Evolutionary conservation across 2,888 invertebrate genomes (phyloP).

Genomic region (Yponomeuta plumbellus): DNA sequence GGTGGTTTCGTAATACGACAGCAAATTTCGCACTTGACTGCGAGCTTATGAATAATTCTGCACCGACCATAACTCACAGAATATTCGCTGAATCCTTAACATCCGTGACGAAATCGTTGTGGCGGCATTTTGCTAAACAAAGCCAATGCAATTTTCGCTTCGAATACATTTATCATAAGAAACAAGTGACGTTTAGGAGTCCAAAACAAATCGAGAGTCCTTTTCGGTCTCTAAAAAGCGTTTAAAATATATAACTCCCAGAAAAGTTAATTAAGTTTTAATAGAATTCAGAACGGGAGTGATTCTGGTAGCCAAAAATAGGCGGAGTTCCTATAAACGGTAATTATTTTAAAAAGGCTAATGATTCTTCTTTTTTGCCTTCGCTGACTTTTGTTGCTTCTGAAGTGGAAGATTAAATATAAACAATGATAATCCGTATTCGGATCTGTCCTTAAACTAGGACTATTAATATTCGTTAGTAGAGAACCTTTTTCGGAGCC

Average conservation of each 20-base stretch:
- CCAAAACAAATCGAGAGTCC: constrained; percentile 71
- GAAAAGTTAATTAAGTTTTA: constrained; percentile 77
- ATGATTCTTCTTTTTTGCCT: constrained; percentile 53
- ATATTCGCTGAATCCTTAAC: constrained; percentile 1
- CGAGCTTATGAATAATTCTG: constrained; percentile 15
- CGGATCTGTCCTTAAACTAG: constrained; percentile 13
- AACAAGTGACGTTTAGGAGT: constrained; percentile 72
- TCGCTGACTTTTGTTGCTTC: constrained; percentile 38
- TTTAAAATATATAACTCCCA: constrained; percentile 63
- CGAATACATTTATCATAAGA: constrained; percentile 69
- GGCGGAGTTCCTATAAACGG: constrained; percentile 74
- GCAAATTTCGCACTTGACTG: constrained; percentile 11
- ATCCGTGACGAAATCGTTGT: constrained; percentile 33
- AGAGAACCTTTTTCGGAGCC: background rate
- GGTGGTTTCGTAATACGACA: background rate
- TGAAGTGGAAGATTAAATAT: constrained; percentile 47
- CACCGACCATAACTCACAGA: constrained; percentile 9
- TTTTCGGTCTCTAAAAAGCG: constrained; percentile 54
- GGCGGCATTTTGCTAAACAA: constrained; percentile 45
- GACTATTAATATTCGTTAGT: background rate
- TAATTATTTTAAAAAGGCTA: constrained; percentile 67
- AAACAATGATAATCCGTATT: constrained; percentile 49
- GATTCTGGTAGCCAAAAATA: constrained; percentile 75
- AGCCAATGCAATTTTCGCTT: constrained; percentile 57
- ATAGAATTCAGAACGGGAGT: constrained; percentile 74